phyloP scores from a whole-genome alignment of 1,140 invertebrate genomes.

The Brachionus rubens region DNA sequence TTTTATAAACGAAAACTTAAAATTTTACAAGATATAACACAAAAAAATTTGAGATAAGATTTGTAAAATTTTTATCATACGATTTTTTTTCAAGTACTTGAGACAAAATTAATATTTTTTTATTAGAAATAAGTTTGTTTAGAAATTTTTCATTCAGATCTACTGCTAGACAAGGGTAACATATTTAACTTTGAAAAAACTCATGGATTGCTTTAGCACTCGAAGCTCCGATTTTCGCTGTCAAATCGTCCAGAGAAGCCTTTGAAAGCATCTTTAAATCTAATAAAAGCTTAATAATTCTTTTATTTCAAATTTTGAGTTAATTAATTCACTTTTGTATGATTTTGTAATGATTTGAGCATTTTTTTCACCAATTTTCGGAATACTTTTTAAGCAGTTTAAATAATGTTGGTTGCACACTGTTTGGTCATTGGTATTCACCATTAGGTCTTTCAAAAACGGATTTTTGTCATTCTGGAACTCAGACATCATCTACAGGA shows the following conservation, averaged over 20 bases:
- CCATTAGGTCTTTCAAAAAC: slow-evolving; percentile 27
- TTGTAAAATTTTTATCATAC: too few species aligned
- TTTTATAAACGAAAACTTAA: too few species aligned
- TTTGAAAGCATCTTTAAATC: slow-evolving; percentile 35
- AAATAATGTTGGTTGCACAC: background rate
- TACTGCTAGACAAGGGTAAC: too few species aligned
- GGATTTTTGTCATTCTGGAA: slow-evolving; percentile 42
- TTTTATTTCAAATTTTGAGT: background rate
- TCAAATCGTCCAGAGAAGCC: slow-evolving; percentile 8
- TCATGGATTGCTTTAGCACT: slow-evolving; percentile 30
- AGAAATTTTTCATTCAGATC: too few species aligned
- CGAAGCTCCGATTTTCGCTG: background rate
- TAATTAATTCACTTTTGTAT: slow-evolving; percentile 26
- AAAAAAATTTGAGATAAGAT: too few species aligned
- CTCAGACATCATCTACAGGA: slow-evolving; percentile 20
- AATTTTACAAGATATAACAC: too few species aligned
- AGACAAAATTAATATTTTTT: too few species aligned
- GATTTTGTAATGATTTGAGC: background rate
- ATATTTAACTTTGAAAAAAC: slow-evolving; percentile 19
- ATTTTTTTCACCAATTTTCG: slow-evolving; percentile 44
- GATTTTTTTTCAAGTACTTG: too few species aligned
- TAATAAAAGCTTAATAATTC: background rate
- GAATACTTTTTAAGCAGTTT: slow-evolving; percentile 37
- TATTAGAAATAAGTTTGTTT: too few species aligned
- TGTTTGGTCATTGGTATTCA: background rate